A percentile compares a stretch with the other conserved stretches of the same genome.
phyloP scores from a whole-genome alignment of 2,888 invertebrate species.

The Chaetogeoica ovagalla region DNA sequence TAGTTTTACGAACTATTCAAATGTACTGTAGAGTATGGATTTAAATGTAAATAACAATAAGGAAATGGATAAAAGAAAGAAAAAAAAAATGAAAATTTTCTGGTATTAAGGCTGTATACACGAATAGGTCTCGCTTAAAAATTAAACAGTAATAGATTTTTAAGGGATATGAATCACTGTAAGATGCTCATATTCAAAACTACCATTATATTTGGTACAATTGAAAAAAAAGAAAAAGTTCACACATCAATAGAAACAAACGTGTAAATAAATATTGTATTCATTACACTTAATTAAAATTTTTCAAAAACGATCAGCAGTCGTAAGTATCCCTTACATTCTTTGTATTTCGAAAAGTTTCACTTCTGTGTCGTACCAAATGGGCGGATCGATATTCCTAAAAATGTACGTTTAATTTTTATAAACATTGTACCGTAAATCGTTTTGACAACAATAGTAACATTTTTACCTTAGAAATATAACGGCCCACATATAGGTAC shows the following conservation, averaged over 20 bases:
- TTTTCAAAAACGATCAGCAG: not conserved
- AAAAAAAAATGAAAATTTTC: not conserved
- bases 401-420: constrained; percentile 57
- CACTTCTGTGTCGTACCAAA: constrained; percentile 99
- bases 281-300: not conserved
- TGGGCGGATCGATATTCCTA: constrained; percentile 96
- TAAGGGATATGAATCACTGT: not conserved
- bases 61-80: too few relatives aligned
- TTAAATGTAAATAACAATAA: too few relatives aligned
- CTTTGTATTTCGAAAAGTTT: constrained; percentile 98
- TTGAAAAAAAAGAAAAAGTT: not conserved
- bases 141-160: not conserved
- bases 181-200: constrained; percentile 11
- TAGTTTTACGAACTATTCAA: too few relatives aligned
- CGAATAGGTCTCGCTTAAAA: not conserved
- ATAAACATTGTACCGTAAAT: not conserved
- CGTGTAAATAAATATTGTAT: constrained; percentile 3
- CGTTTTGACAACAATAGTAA: not conserved
- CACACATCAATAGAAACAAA: constrained; percentile 9
- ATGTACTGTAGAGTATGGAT: too few relatives aligned
- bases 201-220: not conserved
- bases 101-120: not conserved
- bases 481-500: constrained; percentile 99
- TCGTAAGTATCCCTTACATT: constrained; percentile 66
- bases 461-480: constrained; percentile 82